A percentile compares a stretch with the other conserved stretches of the same genome.
phyloP scores from a whole-genome alignment of 1,140 invertebrate species.

The Drosophila santomea region DNA sequence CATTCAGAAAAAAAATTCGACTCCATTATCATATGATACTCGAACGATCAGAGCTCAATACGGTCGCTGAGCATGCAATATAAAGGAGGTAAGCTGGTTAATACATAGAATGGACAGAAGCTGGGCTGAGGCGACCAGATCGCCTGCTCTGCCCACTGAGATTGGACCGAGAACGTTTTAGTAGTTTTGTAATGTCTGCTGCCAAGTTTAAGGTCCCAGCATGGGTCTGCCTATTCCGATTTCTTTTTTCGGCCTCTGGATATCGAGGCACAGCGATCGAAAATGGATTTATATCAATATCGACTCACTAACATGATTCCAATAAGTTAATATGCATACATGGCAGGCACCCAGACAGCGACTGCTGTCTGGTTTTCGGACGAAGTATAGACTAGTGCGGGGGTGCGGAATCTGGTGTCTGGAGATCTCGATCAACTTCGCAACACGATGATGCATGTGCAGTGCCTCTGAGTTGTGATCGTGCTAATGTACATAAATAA shows the following conservation, averaged over 20 bases:
- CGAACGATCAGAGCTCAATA: constrained; percentile 67
- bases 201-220: constrained; percentile 41
- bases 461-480: constrained; percentile 83
- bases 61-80: constrained; percentile 72
- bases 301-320: constrained; percentile 84
- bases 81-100: not conserved
- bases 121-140: constrained; percentile 35
- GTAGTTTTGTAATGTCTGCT: constrained; percentile 53
- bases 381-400: not conserved
- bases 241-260: constrained; percentile 1
- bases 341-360: constrained; percentile 60
- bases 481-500: constrained; percentile 85
- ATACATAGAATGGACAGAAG: constrained; percentile 21
- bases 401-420: constrained; percentile 3
- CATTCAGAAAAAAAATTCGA: constrained; percentile 22
- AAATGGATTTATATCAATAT: constrained; percentile 85
- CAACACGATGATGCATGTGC: constrained; percentile 84
- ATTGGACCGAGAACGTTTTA: constrained; percentile 38
- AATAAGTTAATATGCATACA: constrained; percentile 84
- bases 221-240: constrained; percentile 23
- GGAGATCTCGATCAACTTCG: constrained; percentile 75
- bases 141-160: constrained; percentile 47
- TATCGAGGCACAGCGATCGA: constrained; percentile 73
- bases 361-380: constrained; percentile 51
- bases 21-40: constrained; percentile 70